phyloP scores from a whole-genome alignment of 2,113 vertebrate genomes.

The Ceratotherium simum region DNA sequence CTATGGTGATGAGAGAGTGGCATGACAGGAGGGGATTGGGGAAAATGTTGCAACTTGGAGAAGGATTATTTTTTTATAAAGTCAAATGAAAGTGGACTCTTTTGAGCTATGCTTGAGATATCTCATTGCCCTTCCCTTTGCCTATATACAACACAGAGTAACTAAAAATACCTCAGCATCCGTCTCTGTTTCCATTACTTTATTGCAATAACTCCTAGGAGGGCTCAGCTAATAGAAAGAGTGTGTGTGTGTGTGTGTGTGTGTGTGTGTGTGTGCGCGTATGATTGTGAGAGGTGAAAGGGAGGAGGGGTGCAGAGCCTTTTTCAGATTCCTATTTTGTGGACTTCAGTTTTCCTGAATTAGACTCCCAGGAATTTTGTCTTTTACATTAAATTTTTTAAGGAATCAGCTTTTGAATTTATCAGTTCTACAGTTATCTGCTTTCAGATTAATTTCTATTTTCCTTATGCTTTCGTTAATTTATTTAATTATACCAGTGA shows the following conservation, averaged over 20 bases:
- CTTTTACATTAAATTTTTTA: neutral
- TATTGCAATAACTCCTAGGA: neutral
- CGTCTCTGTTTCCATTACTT: neutral
- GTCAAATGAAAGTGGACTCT: neutral
- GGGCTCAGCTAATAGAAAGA: neutral
- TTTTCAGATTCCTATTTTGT: neutral
- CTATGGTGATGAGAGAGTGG: neutral
- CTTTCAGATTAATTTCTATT: neutral
- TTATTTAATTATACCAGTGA: neutral
- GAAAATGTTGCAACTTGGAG: neutral
- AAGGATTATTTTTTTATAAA: neutral
- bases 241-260: too few relatives aligned
- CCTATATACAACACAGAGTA: neutral
- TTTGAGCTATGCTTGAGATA: neutral
- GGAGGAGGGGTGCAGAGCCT: neutral
- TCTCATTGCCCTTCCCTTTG: neutral
- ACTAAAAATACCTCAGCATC: neutral
- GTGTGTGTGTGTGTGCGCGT: too few relatives aligned
- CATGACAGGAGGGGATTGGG: too few relatives aligned
- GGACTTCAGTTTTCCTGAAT: neutral
- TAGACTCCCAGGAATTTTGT: neutral
- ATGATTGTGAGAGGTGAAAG: too few relatives aligned
- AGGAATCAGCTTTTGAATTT: neutral
- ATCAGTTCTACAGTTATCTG: neutral
- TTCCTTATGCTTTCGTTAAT: neutral